These are phyloP conservation scores for Meta bourneti DNA, from an alignment of 2,888 invertebrate species.

Conservation along the genomic window DNA sequence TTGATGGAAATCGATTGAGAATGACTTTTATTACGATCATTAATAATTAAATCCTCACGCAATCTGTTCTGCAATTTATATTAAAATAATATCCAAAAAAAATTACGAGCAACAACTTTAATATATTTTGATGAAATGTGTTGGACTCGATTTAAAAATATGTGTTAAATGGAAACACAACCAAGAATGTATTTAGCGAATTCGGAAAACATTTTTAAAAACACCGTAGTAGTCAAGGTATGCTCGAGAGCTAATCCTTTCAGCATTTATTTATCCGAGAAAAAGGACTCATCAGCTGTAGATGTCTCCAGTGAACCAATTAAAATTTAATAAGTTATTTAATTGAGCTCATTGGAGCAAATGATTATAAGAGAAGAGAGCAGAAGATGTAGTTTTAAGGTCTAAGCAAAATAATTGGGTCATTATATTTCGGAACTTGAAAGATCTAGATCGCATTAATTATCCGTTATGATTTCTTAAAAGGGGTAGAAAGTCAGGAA, in stretches of 20 bases:
- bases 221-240: not conserved
- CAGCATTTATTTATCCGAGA: not conserved
- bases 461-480: not conserved
- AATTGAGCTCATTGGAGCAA: constrained; percentile 31
- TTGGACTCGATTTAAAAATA: too few species aligned
- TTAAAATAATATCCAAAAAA: too few species aligned
- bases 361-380: constrained; percentile 2
- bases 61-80: too few species aligned
- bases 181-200: not conserved
- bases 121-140: too few species aligned
- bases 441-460: not conserved
- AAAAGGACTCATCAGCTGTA: not conserved
- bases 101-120: too few species aligned
- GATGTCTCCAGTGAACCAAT: not conserved
- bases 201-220: not conserved
- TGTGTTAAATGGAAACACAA: not conserved
- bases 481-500: not conserved
- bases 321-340: constrained; percentile 28
- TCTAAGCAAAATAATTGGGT: constrained; percentile 1
- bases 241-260: not conserved
- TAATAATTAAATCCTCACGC: too few species aligned
- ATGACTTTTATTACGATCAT: too few species aligned
- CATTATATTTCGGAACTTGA: not conserved
- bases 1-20: too few species aligned
- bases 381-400: not conserved